Evolutionary conservation across 2,113 vertebrate genomes (phyloP).

Genomic region (Heptranchias perlo): DNA sequence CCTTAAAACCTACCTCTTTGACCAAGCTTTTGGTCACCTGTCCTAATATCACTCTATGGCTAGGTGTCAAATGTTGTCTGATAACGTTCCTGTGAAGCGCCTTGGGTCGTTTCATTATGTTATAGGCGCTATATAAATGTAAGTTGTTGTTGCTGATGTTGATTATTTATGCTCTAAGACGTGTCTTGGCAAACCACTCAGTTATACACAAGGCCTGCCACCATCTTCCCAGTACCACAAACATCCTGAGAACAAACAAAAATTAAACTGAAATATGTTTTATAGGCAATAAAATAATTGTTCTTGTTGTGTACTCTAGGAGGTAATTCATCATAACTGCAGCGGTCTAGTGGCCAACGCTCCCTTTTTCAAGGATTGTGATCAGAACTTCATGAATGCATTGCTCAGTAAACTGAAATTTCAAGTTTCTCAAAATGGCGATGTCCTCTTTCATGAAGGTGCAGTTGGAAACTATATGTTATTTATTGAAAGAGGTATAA

Average conservation of each 20-base stretch:
- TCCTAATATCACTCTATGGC: neutral
- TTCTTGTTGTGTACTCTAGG: constrained; percentile 37
- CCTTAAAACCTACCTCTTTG: neutral
- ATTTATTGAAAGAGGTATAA: constrained; percentile 36
- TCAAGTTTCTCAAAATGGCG: constrained; percentile 18
- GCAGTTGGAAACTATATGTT: constrained; percentile 36
- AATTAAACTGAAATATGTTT: neutral
- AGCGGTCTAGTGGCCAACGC: constrained; percentile 36
- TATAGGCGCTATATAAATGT: neutral
- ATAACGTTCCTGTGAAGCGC: neutral
- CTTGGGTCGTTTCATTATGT: neutral
- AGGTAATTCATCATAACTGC: constrained; percentile 39
- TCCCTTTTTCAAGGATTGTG: constrained; percentile 40
- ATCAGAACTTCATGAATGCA: constrained; percentile 19
- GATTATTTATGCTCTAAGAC: neutral
- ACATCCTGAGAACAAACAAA: neutral
- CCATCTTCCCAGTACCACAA: neutral
- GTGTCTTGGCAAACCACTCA: neutral
- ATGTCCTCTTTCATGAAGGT: constrained; percentile 29
- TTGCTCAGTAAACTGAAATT: constrained; percentile 36
- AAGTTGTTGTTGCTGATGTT: neutral
- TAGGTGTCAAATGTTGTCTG: neutral
- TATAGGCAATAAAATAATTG: neutral
- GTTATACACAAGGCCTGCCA: neutral
- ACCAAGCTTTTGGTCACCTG: neutral